These are phyloP conservation scores for Odontocerum albicorne DNA, from an alignment of 2,888 invertebrate species.

Conservation along the genomic window DNA sequence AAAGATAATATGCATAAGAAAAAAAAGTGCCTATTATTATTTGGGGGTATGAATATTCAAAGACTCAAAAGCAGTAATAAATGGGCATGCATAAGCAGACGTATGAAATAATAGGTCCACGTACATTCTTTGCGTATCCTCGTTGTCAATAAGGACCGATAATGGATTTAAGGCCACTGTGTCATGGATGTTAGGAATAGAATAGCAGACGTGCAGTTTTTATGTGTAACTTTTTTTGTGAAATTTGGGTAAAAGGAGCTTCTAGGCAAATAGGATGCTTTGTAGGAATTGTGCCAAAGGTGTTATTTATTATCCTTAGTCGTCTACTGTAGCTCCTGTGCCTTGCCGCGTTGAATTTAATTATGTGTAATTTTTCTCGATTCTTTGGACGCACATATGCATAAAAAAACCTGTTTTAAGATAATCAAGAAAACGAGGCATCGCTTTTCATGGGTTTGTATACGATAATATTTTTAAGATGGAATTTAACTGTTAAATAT, in stretches of 20 bases:
- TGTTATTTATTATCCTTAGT: slow-evolving; percentile 13
- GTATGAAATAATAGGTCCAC: slow-evolving; percentile 33
- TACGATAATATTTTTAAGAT: too few relatives aligned
- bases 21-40: slow-evolving; percentile 27
- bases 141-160: slow-evolving; percentile 28
- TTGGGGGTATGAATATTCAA: slow-evolving; percentile 34
- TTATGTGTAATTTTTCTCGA: too few relatives aligned
- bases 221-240: slow-evolving; percentile 29
- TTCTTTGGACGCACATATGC: too few relatives aligned
- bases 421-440: too few relatives aligned
- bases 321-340: background rate
- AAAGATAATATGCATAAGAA: slow-evolving; percentile 22
- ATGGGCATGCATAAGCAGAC: slow-evolving; percentile 31
- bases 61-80: slow-evolving; percentile 29
- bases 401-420: too few relatives aligned
- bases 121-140: slow-evolving; percentile 14
- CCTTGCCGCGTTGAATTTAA: too few relatives aligned
- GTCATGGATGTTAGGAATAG: slow-evolving; percentile 19
- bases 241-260: slow-evolving; percentile 16
- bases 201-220: slow-evolving; percentile 32
- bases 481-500: too few relatives aligned
- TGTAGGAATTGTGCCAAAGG: slow-evolving; percentile 23
- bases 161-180: slow-evolving; percentile 36
- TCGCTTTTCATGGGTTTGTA: too few relatives aligned
- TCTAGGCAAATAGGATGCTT: slow-evolving; percentile 18